A percentile compares a stretch with the other conserved stretches of the same genome.
phyloP scores from a whole-genome alignment of 1,140 invertebrate species.

The Lordiphosa collinella region DNA sequence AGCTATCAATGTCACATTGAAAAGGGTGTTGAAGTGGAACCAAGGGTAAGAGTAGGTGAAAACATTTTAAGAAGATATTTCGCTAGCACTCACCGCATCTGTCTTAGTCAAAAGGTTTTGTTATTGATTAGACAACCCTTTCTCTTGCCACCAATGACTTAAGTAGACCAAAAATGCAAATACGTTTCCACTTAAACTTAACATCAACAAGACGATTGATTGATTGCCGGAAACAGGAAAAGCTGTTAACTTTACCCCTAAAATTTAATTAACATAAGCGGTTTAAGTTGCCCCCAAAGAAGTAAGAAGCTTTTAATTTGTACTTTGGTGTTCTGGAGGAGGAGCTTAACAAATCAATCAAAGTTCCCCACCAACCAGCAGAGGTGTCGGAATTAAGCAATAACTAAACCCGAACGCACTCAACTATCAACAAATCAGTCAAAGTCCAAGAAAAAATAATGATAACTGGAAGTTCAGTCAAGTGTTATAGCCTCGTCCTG shows the following conservation, averaged over 20 bases:
- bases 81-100: slow-evolving; percentile 11
- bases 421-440: slow-evolving; percentile 65
- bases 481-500: slow-evolving; percentile 40
- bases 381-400: slow-evolving; percentile 44
- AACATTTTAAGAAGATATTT: not conserved
- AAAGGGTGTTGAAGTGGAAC: slow-evolving; percentile 53
- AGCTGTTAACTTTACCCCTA: slow-evolving; percentile 20
- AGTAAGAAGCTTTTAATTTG: slow-evolving; percentile 53
- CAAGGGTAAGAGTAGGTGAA: not conserved
- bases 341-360: slow-evolving; percentile 64
- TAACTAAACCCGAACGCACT: slow-evolving; percentile 36
- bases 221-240: slow-evolving; percentile 36
- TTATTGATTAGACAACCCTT: slow-evolving; percentile 27
- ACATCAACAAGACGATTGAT: slow-evolving; percentile 44
- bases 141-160: no score
- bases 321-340: slow-evolving; percentile 12
- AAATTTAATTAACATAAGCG: slow-evolving; percentile 76
- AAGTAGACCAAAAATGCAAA: slow-evolving; percentile 36
- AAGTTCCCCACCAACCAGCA: slow-evolving; percentile 3
- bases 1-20: slow-evolving; percentile 13
- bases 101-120: slow-evolving; percentile 14
- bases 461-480: slow-evolving; percentile 64
- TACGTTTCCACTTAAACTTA: slow-evolving; percentile 39
- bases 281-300: slow-evolving; percentile 32
- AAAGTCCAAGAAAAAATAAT: slow-evolving; percentile 53